A percentile compares a stretch with the other conserved stretches of the same genome.
Evolutionary conservation across 2,888 invertebrate species (phyloP).

Genomic region (Acleris emargana): DNA sequence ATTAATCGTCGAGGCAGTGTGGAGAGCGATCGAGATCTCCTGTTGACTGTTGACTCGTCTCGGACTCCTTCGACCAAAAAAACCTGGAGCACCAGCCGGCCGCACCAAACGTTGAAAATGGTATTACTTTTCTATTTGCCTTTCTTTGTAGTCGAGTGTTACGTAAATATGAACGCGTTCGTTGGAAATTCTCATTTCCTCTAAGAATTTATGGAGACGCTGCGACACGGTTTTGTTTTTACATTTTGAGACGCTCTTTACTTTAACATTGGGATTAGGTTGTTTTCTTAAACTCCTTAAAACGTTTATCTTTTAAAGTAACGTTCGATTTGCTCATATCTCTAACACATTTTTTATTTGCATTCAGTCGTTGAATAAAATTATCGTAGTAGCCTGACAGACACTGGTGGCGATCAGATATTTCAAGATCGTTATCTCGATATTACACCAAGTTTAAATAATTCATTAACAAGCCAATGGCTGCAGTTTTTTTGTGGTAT

Average conservation of each 20-base stretch:
- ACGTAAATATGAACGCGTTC: slow-evolving; percentile 79
- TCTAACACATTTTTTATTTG: slow-evolving; percentile 21
- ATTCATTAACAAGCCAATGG: slow-evolving; percentile 25
- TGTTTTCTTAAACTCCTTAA: slow-evolving; percentile 31
- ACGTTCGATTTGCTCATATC: slow-evolving; percentile 30
- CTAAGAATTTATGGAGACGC: slow-evolving; percentile 64
- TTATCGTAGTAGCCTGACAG: slow-evolving; percentile 30
- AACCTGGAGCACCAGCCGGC: slow-evolving; percentile 62
- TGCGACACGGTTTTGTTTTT: slow-evolving; percentile 43
- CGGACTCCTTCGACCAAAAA: slow-evolving; percentile 49
- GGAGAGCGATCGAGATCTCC: slow-evolving; percentile 75
- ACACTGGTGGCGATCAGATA: slow-evolving; percentile 35
- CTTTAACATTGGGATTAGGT: slow-evolving; percentile 16
- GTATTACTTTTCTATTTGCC: slow-evolving; percentile 81
- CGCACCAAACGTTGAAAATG: slow-evolving; percentile 68
- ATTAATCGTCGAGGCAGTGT: slow-evolving; percentile 78
- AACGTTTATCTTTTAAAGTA: slow-evolving; percentile 29
- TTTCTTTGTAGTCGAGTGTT: slow-evolving; percentile 83
- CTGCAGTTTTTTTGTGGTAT: slow-evolving; percentile 22
- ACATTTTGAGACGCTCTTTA: slow-evolving; percentile 42
- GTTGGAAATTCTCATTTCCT: slow-evolving; percentile 78
- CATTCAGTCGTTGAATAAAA: slow-evolving; percentile 24
- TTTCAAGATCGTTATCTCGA: slow-evolving; percentile 32
- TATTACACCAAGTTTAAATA: slow-evolving; percentile 30
- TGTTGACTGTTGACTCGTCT: slow-evolving; percentile 68